These are phyloP conservation scores for Drosophila asahinai DNA, from an alignment of 1,140 invertebrate species.

Conservation along the genomic window DNA sequence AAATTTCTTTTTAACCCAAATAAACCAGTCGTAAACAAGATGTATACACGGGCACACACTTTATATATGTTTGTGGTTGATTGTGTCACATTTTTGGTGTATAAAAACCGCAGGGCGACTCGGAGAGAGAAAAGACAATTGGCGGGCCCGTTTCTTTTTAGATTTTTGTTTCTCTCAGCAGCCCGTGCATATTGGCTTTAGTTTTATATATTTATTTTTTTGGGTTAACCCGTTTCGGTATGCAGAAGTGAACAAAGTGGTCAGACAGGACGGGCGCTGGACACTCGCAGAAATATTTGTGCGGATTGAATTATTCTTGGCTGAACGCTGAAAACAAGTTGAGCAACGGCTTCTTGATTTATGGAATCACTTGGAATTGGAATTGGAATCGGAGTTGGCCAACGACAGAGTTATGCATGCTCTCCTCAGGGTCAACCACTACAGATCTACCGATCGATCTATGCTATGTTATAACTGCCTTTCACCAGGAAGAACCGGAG, in stretches of 20 bases:
- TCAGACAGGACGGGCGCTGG: constrained; percentile 50
- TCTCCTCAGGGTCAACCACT: constrained; percentile 43
- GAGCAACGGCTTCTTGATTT: constrained; percentile 74
- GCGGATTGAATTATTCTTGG: constrained; percentile 43
- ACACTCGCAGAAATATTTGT: constrained; percentile 50
- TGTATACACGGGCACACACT: constrained; percentile 8
- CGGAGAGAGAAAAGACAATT: constrained; percentile 24
- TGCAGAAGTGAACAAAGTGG: constrained; percentile 53
- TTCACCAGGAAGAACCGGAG: constrained; percentile 46
- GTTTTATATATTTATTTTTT: constrained; percentile 58
- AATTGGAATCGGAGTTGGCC: constrained; percentile 30
- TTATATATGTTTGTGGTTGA: constrained; percentile 24
- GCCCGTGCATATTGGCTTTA: constrained; percentile 21
- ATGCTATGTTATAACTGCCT: constrained; percentile 9
- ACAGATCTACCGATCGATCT: constrained; percentile 4
- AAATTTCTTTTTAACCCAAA: constrained; percentile 81
- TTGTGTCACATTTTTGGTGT: constrained; percentile 9
- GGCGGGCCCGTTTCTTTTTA: constrained; percentile 32
- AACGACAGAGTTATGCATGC: constrained; percentile 46
- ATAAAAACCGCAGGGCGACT: neutral
- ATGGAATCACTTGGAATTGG: constrained; percentile 50
- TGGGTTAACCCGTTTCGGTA: constrained; percentile 68
- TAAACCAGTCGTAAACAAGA: constrained; percentile 73
- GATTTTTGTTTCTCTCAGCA: constrained; percentile 28
- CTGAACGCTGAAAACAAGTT: constrained; percentile 52